Evolutionary conservation across 2,113 vertebrate species (phyloP), one percentile per base, ranked within the genome.

Genomic region (Ia io): DNA sequence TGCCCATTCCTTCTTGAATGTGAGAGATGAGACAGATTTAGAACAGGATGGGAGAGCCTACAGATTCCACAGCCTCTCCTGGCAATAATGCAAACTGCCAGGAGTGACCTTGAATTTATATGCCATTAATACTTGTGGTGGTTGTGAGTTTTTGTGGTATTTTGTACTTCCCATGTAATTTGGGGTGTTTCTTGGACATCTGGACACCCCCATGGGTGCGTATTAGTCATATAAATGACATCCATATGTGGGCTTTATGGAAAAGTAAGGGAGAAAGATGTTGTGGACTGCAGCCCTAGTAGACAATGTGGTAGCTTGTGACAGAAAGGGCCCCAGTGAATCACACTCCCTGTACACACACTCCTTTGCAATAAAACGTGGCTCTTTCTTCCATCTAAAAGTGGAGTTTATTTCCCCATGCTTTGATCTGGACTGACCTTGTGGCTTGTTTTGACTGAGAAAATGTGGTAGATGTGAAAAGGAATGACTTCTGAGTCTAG

Each of bases 111-210:
- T 70, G 80, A 92, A 82, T 17, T 51, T 14, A 70, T 56, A 37
- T 83, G 35, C 84, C 90, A 87, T 94, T 92, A 90, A 95, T 88
- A 84, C 74, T 77, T 96, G 93, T 88, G 83, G 49, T 51, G 69
- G 40, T 32, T 56, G 74, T 69, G 49, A 42, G 56, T 92, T 63
- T 88, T 95, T 96, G 88, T 85, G 95, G 84, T 83, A 49, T 73
- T 88, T 87, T 88, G 73, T 79, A 18, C 14, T 90, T 69, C 63
- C 35, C 56, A 1, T 82, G 74, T 49, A 51, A 83, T 84, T 76
- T 53, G 11, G 23, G 53, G 71, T 47, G 16, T 32, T 65, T 90
- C 67, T 23, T 51, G 18, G 73, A 95, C 90, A 97, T 95, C 96
- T 95, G 69, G 90, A 91, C 37, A 88, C 22, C 35, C 35, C 35